Conservation (phyloP, 2,888 invertebrate species). For the Sipunculus nudus region DNA sequence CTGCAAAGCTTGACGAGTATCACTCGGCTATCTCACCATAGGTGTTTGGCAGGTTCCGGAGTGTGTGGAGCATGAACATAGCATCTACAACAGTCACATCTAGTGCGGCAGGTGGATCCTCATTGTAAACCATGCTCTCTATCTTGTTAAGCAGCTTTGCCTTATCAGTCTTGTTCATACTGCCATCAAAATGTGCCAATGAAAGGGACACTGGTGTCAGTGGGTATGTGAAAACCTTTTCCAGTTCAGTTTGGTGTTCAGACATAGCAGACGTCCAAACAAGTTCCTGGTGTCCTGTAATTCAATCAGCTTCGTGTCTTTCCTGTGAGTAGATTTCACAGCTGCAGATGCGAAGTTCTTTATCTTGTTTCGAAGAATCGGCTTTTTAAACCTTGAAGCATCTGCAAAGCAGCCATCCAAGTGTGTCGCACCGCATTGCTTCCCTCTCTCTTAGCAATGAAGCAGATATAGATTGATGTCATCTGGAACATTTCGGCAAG, state of each 20-base stretch:
- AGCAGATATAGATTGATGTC: not conserved
- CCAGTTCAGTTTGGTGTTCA: not conserved
- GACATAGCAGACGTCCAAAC: not conserved
- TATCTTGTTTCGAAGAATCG: not conserved
- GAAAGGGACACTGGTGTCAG: not conserved
- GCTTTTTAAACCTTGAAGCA: too few relatives aligned
- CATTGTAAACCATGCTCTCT: not conserved
- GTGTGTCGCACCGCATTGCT: not conserved
- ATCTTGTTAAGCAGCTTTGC: not conserved
- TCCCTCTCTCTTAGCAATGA: not conserved
- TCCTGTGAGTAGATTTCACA: not conserved
- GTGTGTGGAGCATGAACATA: not conserved
- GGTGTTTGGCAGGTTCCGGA: not conserved
- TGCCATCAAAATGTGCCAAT: conserved; percentile 3
- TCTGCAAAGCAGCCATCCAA: too few relatives aligned
- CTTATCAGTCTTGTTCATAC: not conserved
- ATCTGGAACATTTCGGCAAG: not conserved
- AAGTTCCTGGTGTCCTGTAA: not conserved
- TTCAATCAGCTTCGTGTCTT: not conserved
- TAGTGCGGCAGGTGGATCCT: too few relatives aligned
- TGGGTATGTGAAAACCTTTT: conserved; percentile 2
- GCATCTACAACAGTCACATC: too few relatives aligned
- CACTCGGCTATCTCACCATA: not conserved
- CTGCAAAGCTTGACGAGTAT: not conserved
- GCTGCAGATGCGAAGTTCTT: conserved; percentile 1